Evolutionary conservation across 2,888 invertebrate genomes (phyloP).

Genomic region (Drosophila testacea): DNA sequence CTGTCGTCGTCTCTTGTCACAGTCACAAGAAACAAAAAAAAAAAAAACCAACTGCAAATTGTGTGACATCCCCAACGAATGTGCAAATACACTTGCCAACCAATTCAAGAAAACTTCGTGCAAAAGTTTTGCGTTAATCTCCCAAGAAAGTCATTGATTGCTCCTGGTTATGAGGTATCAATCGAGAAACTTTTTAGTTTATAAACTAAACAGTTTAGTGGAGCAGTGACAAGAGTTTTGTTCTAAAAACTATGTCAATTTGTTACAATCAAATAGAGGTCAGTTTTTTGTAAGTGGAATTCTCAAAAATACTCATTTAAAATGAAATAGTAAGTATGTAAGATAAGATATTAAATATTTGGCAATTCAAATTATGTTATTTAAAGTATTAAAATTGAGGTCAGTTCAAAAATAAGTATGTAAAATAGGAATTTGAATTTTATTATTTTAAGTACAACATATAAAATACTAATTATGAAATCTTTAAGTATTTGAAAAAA

Average conservation of each 20-base stretch:
- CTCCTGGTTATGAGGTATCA: slow-evolving; percentile 24
- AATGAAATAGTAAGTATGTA: not conserved
- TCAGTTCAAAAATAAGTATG: too few species aligned
- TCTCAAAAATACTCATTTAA: not conserved
- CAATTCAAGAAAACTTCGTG: slow-evolving; percentile 1
- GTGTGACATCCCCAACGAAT: slow-evolving; percentile 13
- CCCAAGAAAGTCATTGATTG: slow-evolving; percentile 16
- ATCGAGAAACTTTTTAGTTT: slow-evolving; percentile 16
- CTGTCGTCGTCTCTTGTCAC: slow-evolving; percentile 6
- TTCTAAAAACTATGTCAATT: not conserved
- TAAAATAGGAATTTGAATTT: too few species aligned
- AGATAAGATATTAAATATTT: not conserved
- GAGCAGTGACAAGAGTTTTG: not conserved
- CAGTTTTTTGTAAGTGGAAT: not conserved
- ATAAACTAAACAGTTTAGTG: slow-evolving; percentile 11
- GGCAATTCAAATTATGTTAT: not conserved
- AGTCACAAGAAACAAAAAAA: too few species aligned
- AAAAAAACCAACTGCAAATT: slow-evolving; percentile 36
- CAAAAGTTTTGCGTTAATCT: slow-evolving; percentile 11
- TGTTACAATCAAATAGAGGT: not conserved
- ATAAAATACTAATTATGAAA: too few species aligned
- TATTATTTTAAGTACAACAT: too few species aligned
- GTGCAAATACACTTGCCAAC: slow-evolving; percentile 27
- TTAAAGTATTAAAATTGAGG: too few species aligned
- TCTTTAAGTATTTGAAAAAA: too few species aligned